Conservation (phyloP, 2,888 invertebrate species). For the Thumatha senex region DNA sequence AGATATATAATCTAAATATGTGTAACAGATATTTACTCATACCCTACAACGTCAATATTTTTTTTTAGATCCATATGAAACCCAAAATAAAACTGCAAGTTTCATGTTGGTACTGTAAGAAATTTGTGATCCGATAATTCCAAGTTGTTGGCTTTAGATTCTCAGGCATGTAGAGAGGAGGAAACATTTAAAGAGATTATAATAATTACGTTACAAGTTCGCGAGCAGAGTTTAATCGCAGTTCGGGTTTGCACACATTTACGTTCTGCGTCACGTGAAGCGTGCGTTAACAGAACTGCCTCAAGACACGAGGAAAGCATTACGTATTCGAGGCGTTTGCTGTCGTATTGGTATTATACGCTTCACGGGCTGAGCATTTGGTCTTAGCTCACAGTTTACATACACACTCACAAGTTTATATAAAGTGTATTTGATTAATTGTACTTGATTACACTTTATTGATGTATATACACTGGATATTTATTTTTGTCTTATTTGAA, state of each 20-base stretch:
- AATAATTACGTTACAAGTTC: constrained; percentile 24
- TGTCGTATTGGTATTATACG: constrained; percentile 23
- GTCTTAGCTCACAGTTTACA: constrained; percentile 24
- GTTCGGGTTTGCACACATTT: constrained; percentile 11
- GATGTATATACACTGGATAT: background rate
- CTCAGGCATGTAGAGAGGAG: background rate
- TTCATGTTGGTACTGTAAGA: no score
- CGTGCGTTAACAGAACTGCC: constrained; percentile 39
- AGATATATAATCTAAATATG: no score
- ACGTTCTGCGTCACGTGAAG: constrained; percentile 34
- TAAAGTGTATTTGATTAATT: background rate
- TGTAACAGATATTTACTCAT: no score
- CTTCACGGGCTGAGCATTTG: constrained; percentile 34
- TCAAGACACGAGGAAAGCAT: constrained; percentile 30
- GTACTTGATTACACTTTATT: background rate
- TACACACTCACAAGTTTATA: constrained; percentile 14
- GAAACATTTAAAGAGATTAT: constrained; percentile 17
- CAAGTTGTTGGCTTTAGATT: background rate
- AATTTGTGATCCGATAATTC: background rate
- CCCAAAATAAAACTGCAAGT: no score
- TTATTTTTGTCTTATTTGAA: background rate
- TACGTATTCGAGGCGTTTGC: constrained; percentile 33
- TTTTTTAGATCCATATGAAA: no score
- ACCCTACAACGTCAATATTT: no score
- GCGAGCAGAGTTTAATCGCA: constrained; percentile 17